Percentiles rank a stretch among this genome's conserved stretches.
Conservation (phyloP, 1,140 invertebrate species). For the Andrena cerasifolii region DNA sequence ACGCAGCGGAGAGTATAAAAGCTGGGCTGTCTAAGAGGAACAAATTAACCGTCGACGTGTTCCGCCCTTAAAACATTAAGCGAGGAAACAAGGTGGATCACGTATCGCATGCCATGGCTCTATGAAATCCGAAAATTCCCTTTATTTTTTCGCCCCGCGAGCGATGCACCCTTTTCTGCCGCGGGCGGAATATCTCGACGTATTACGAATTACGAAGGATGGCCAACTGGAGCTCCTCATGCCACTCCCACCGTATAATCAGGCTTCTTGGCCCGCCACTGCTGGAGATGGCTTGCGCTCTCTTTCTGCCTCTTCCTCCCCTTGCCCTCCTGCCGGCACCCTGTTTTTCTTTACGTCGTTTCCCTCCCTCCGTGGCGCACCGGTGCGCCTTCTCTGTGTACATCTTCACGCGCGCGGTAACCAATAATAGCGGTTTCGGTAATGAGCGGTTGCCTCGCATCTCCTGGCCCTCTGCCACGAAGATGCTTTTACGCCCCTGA, state of each 20-base stretch:
- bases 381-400: conserved; percentile 42
- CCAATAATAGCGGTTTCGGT: conserved; percentile 71
- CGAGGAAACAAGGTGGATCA: not conserved
- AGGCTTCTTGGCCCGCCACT: conserved; percentile 49
- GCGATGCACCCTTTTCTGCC: conserved; percentile 18
- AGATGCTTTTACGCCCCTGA: conserved; percentile 54
- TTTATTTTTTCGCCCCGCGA: not conserved
- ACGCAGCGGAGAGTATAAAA: not conserved
- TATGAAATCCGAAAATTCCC: conserved; percentile 6
- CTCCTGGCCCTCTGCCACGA: conserved; percentile 31
- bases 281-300: conserved; percentile 51
- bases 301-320: conserved; percentile 22
- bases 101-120: conserved; percentile 2
- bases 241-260: conserved; percentile 55
- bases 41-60: not conserved
- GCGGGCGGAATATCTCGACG: conserved; percentile 37
- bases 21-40: not conserved
- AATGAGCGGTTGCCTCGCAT: conserved; percentile 67
- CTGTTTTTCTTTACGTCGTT: conserved; percentile 54
- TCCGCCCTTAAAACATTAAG: conserved; percentile 10
- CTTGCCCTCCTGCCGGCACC: not conserved
- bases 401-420: conserved; percentile 67
- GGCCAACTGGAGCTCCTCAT: conserved; percentile 47
- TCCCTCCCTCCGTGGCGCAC: conserved; percentile 49
- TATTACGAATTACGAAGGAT: conserved; percentile 50